Conservation (phyloP, 2,113 vertebrate genomes). For the Neopipo cinnamomea region DNA sequence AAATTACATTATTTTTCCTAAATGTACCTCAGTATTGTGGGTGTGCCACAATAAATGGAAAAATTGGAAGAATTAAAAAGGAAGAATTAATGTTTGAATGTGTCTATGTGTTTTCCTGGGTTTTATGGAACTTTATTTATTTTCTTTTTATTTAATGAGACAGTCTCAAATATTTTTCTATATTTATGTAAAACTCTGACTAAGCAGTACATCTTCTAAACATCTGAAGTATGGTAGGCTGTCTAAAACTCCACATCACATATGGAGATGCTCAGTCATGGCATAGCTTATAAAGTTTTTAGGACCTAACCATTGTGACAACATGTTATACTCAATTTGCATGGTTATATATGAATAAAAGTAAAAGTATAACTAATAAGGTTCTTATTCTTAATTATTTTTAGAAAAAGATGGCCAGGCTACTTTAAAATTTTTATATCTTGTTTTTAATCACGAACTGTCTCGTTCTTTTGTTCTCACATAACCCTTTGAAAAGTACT, state of each 20-base stretch:
- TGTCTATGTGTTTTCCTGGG: neutral
- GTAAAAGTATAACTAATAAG: neutral
- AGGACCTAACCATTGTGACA: neutral
- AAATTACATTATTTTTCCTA: neutral
- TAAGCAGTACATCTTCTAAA: neutral
- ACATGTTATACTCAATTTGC: neutral
- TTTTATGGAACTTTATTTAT: neutral
- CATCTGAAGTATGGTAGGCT: neutral
- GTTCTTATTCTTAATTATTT: neutral
- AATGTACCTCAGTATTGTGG: neutral
- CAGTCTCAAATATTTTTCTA: neutral
- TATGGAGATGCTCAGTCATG: neutral
- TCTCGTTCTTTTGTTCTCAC: slow-evolving; percentile 15
- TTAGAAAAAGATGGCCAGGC: neutral
- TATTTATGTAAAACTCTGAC: neutral
- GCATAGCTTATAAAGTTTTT: neutral
- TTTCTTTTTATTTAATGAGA: neutral
- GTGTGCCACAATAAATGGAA: too few species aligned
- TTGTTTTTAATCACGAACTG: neutral
- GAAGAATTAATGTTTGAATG: neutral
- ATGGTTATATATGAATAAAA: neutral
- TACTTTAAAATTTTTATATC: neutral
- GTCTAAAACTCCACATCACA: neutral
- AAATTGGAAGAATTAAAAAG: too few species aligned
- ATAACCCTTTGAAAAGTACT: slow-evolving; percentile 5